Base-by-base conservation (phyloP, 2,113 vertebrate species). In the Ardeotis arabs region DNA sequence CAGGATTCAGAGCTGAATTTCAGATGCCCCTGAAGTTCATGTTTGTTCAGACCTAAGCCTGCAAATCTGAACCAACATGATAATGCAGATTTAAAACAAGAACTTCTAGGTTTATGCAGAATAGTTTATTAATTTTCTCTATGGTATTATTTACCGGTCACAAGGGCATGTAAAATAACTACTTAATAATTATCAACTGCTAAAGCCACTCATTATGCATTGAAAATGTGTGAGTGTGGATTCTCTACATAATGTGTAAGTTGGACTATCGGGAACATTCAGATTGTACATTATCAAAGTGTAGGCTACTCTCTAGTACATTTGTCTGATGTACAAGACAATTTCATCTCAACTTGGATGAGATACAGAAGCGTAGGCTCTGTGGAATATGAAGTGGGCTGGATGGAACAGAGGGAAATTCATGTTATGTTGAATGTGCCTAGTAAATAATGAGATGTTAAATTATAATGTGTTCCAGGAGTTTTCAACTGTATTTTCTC, bases 401-500 rank as follows among this genome's bases (percentile, higher is more conserved):
- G 95, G 76, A 44, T 89, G 73, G 73, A 95, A 87, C 93, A 93
- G 90, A 93, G 88, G 92, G 90, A 94, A 97, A 97, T 96, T 92
- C 69, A 41, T 93, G 70, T 79, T 94, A 92, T 82, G 84, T 96
- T 95, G 93, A 70, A 55, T 89, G 88, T 92, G 91, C 90, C 95
- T 90, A 78, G 91, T 91, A 96, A 95, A 97, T 97, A 95, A 96
- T 95, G 67, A 95, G 94, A 96, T 96, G 96, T 95, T 97, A 93
- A 97, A 96, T 94, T 90, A 90, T 94, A 96, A 96, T 96, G 89
- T 84, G 92, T 92, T 95, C 95, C 83, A 93, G 94, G 92, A 95
- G 62, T 95, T 96, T 93, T 96, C 90, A 95, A 22, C 80, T 93
- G 66, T 79, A 58, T 92, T 96, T 95, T 95, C 83, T 90, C 93